Percentiles rank a stretch among this genome's conserved stretches.
These are phyloP conservation scores for Chamaea fasciata DNA, from an alignment of 2,113 vertebrate species.

Conservation along the genomic window DNA sequence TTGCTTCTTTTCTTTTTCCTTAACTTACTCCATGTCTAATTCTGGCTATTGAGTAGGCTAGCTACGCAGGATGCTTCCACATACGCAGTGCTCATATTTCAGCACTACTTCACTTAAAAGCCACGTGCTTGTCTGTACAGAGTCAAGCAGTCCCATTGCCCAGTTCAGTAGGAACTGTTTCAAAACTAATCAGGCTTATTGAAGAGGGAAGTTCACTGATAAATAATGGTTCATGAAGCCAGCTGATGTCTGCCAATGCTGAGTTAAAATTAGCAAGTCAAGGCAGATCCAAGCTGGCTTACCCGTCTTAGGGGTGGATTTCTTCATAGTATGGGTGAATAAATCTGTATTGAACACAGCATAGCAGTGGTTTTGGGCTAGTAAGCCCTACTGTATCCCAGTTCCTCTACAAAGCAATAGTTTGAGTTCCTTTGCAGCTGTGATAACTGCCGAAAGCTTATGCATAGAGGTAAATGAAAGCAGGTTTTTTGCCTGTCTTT, in stretches of 20 bases:
- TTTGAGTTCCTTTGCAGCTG: not conserved
- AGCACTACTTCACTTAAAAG: not conserved
- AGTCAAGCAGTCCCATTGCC: not conserved
- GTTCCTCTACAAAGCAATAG: fast-evolving
- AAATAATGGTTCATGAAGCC: not conserved
- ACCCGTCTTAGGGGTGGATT: not conserved
- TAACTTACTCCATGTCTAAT: not conserved
- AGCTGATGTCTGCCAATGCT: not conserved
- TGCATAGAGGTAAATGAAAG: not conserved
- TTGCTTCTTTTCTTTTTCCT: not conserved
- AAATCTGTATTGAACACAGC: not conserved
- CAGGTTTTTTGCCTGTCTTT: not conserved
- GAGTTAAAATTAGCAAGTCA: not conserved
- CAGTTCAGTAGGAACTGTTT: not conserved
- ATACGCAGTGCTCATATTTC: not conserved
- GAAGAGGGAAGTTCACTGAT: not conserved
- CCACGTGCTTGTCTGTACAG: not conserved
- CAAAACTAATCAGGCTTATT: not conserved
- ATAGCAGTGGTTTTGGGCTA: not conserved
- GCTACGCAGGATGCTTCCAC: not conserved
- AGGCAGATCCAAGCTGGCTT: not conserved
- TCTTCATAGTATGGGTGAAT: not conserved
- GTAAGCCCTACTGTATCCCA: not conserved
- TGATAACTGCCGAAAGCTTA: not conserved
- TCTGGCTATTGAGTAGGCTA: not conserved